phyloP scores from a whole-genome alignment of 2,888 invertebrate species.

The Pseudococcus longispinus region DNA sequence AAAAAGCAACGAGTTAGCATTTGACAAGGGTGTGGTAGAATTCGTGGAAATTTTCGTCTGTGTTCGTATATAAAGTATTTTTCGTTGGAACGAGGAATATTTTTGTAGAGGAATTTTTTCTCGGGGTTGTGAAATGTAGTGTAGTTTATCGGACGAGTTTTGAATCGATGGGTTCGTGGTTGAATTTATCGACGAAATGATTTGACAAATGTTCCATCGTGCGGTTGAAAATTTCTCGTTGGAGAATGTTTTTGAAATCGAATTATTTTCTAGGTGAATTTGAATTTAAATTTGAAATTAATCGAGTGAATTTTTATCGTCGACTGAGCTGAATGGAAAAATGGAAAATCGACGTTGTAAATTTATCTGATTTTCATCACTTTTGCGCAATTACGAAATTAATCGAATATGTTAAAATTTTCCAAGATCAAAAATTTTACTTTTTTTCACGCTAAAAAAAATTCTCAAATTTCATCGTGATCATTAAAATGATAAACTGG shows the following conservation, averaged over 20 bases:
- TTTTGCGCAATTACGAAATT: no score
- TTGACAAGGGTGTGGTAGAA: not conserved
- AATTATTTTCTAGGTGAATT: not conserved
- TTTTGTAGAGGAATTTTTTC: not conserved
- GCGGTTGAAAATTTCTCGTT: not conserved
- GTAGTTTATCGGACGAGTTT: not conserved
- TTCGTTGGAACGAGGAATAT: no score
- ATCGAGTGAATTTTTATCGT: not conserved
- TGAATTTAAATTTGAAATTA: not conserved
- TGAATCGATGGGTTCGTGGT: not conserved
- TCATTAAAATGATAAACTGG: no score
- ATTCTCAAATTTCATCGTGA: no score
- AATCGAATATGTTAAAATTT: no score
- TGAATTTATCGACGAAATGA: not conserved
- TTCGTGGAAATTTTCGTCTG: not conserved
- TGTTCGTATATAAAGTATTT: not conserved
- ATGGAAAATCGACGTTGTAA: no score
- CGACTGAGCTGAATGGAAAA: no score
- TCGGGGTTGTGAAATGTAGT: not conserved
- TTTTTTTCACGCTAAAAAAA: no score
- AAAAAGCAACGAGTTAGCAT: not conserved
- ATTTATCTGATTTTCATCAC: no score
- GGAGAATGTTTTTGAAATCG: not conserved
- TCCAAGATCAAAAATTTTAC: no score
- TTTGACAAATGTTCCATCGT: no score